Conservation (phyloP, 1,140 invertebrate species). For the Radopholus similis region DNA sequence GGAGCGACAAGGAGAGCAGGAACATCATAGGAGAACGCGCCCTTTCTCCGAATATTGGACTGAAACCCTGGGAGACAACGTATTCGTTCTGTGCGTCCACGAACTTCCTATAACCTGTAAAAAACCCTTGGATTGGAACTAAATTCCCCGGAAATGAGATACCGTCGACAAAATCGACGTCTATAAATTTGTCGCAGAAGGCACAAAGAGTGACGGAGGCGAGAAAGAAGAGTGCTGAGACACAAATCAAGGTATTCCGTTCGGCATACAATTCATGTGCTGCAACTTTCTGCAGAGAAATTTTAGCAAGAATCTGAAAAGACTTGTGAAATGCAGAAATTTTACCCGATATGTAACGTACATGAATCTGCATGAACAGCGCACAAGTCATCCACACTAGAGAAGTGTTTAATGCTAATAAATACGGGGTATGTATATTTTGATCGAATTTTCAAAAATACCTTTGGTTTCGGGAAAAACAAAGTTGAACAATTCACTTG, state of each 20-base stretch:
- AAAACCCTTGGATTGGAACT: not conserved
- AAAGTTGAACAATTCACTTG: constrained; percentile 22
- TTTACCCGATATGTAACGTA: constrained; percentile 4
- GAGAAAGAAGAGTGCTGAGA: constrained; percentile 20
- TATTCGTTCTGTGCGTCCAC: constrained; percentile 5
- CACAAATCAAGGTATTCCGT: constrained; percentile 23
- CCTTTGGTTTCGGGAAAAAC: constrained; percentile 26
- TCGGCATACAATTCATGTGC: constrained; percentile 14
- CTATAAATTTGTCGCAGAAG: constrained; percentile 23
- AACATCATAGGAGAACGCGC: constrained; percentile 6
- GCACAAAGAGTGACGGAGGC: constrained; percentile 3
- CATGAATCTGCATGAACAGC: constrained; percentile 23
- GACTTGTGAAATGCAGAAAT: not conserved
- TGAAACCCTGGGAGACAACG: constrained; percentile 1
- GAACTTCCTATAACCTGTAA: constrained; percentile 5
- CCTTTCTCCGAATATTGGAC: not conserved
- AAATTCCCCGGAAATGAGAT: not conserved
- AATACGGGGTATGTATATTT: not conserved
- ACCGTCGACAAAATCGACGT: constrained; percentile 7
- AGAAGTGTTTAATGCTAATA: constrained; percentile 23
- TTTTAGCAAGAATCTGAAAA: constrained; percentile 13
- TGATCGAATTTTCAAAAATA: not conserved
- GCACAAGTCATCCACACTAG: constrained; percentile 30
- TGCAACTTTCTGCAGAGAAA: constrained; percentile 17
- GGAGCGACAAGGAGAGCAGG: constrained; percentile 7